A percentile compares a stretch with the other conserved stretches of the same genome.
These are phyloP conservation scores for Chelonus insularis DNA, from an alignment of 1,140 invertebrate species.

Conservation along the genomic window DNA sequence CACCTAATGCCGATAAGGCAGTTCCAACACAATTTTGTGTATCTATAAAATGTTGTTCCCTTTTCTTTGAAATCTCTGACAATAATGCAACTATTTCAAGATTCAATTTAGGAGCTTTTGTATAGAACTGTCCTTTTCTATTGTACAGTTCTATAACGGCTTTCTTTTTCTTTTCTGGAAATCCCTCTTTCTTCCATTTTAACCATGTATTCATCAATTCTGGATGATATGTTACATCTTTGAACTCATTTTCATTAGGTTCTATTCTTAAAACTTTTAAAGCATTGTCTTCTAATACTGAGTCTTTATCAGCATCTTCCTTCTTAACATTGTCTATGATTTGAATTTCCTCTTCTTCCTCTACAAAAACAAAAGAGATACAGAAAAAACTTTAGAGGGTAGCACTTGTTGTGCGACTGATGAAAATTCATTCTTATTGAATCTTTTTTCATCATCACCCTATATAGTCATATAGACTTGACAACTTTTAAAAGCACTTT, in stretches of 20 bases:
- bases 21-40: slow-evolving; percentile 28
- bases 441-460: not conserved
- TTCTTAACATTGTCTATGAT: not conserved
- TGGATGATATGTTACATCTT: slow-evolving; percentile 28
- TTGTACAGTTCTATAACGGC: slow-evolving; percentile 28
- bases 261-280: slow-evolving; percentile 15
- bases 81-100: slow-evolving; percentile 19
- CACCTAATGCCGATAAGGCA: slow-evolving; percentile 19
- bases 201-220: slow-evolving; percentile 30
- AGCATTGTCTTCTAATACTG: not conserved
- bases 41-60: slow-evolving; percentile 25
- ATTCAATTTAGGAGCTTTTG: slow-evolving; percentile 29
- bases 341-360: not conserved
- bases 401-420: slow-evolving; percentile 25
- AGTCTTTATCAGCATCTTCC: not conserved
- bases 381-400: not conserved
- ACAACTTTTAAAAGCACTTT: too few species aligned
- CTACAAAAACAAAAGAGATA: not conserved
- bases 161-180: slow-evolving; percentile 34
- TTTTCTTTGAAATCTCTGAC: slow-evolving; percentile 24
- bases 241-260: slow-evolving; percentile 14
- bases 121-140: slow-evolving; percentile 23
- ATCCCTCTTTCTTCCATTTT: slow-evolving; percentile 31
- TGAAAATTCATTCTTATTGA: slow-evolving; percentile 23
- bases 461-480: not conserved